Evolutionary conservation across 1,140 invertebrate species (phyloP).

Genomic region (Lordiphosa clarofinis): DNA sequence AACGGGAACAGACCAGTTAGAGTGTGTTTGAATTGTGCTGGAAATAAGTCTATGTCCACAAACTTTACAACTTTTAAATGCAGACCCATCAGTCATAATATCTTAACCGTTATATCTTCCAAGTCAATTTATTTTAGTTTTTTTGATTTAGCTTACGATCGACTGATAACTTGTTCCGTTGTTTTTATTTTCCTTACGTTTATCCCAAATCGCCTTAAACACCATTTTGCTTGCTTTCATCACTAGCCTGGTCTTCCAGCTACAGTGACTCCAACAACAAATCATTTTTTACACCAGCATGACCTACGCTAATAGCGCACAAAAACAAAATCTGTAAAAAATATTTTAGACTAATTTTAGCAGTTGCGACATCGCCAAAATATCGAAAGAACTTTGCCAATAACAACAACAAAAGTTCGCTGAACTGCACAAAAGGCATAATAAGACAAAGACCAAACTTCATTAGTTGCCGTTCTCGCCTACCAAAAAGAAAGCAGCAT

Average conservation of each 20-base stretch:
- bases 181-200: too few relatives aligned
- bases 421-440: conserved; percentile 73
- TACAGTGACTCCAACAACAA: not conserved
- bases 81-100: too few relatives aligned
- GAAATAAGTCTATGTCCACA: too few relatives aligned
- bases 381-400: conserved; percentile 30
- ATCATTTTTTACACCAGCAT: conserved; percentile 28
- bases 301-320: conserved; percentile 59
- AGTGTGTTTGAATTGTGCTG: too few relatives aligned
- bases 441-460: conserved; percentile 47
- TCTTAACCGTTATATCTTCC: too few relatives aligned
- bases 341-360: conserved; percentile 66
- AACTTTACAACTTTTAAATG: too few relatives aligned
- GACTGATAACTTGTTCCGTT: too few relatives aligned
- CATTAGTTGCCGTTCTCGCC: conserved; percentile 26
- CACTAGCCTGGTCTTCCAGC: not conserved
- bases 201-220: too few relatives aligned
- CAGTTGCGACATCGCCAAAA: conserved; percentile 67
- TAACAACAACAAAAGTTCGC: conserved; percentile 68
- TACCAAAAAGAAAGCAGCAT: conserved; percentile 54
- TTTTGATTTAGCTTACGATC: too few relatives aligned
- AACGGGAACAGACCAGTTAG: too few relatives aligned
- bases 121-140: too few relatives aligned
- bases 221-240: not conserved
- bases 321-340: conserved; percentile 16